Evolutionary conservation across 2,797 vertebrate species (phyloP).

Genomic region (Chiloscyllium punctatum): DNA sequence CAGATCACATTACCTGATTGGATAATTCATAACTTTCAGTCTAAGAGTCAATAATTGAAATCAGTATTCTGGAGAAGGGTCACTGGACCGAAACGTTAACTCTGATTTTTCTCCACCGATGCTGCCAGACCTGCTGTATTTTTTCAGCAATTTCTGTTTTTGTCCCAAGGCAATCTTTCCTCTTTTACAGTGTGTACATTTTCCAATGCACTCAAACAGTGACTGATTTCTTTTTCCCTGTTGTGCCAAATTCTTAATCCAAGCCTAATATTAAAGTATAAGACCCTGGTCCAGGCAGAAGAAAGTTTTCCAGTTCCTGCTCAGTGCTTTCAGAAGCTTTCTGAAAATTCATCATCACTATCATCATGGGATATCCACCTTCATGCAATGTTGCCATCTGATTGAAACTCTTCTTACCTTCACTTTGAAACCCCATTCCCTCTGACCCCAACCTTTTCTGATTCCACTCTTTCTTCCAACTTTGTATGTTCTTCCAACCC

Average conservation of each 20-base stretch:
- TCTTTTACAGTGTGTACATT: not conserved
- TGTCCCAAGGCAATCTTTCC: not conserved
- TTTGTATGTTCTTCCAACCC: no score
- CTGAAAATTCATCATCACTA: no score
- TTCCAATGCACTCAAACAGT: not conserved
- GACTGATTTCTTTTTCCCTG: no score
- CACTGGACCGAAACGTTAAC: no score
- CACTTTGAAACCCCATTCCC: not conserved
- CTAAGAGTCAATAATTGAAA: not conserved
- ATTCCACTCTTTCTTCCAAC: not conserved
- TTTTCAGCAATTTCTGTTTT: no score
- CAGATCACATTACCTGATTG: not conserved
- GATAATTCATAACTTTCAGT: not conserved
- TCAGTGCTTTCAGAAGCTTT: not conserved
- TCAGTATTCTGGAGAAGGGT: no score
- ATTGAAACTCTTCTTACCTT: not conserved
- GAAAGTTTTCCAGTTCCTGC: not conserved
- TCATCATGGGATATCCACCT: not conserved
- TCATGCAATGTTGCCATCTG: not conserved
- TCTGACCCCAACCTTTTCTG: not conserved
- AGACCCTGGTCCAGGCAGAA: not conserved
- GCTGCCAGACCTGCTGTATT: no score
- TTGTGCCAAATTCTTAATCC: not conserved
- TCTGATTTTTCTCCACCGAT: no score
- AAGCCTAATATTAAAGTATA: conserved; percentile 9